Base-by-base conservation (phyloP, 37 sponge, comb jelly and placozoan genomes). In the Crambe crambe region DNA sequence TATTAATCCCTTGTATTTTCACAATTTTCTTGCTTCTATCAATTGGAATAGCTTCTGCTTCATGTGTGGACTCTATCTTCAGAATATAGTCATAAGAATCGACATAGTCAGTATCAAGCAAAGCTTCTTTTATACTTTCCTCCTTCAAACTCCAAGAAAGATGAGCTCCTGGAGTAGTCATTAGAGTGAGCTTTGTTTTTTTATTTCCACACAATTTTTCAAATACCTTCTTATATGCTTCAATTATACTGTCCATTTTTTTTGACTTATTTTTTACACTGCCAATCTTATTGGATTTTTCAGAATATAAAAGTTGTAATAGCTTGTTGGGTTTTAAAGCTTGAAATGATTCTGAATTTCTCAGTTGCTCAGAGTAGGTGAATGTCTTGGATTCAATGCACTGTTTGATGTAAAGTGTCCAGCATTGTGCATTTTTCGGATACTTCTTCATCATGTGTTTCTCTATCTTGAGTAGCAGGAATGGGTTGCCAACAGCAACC, bases 401-500 rank as follows among this genome's bases (percentile, higher is more conserved):
- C 27, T 80, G 77, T 41, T 64, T 83, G 23, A 91, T 58, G 72
- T 76, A 91, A 37, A 74, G 86, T n/a, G 65, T 87, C 92, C 92
- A 91, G 70, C 92, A 91, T 9, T 71, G 34, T 2, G 26, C n/a
- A 0, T 68, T 40, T 0, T 68, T 26, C n/a, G n/a, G n/a, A 39
- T 80, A 67, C 10, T 64, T 75, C 2, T 83, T 21, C 20, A 26
- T 58, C 51, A 87, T 71, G 21, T 31, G 23, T 37, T 83, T 40
- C 66, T 91, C 92, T 27, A 64, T 64, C 23, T 61, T 38, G 6
- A 91, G 79, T 1, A 91, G 67, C 31, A 77, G 60, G 71, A 87
- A 87, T 0, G 92, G 92, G 39, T 91, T 91, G 4, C 92, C 92
- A 23, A 86, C 80, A 56, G 61, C 72, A 25, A 91, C 88, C 42